Evolutionary conservation across 2,888 invertebrate species (phyloP), one percentile per base, ranked within the genome.

Genomic region (Bombylius major): DNA sequence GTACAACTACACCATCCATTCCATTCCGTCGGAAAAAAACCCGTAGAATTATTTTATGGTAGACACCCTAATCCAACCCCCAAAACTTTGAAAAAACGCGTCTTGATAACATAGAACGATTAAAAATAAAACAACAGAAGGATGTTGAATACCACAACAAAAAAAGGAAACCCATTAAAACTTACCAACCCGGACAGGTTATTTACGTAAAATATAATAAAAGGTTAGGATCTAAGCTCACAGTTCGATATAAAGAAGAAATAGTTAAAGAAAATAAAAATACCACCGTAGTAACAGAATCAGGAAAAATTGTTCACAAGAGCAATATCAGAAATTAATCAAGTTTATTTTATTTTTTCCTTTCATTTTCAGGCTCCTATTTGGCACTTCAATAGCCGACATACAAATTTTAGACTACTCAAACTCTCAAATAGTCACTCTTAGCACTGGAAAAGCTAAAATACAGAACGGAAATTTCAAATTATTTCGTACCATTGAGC

Each of bases 1-100:
- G 45, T 63, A 61, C 36, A 62, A 60, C 45, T 46, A 48, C 31
- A 53, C 59, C 5, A 55, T 62, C 14, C 59, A 64, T 49, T 59
- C 61, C 3, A 57, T n/a, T n/a, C 55, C 8, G 59, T 54, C 3
- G 54, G 54, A 23, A 54, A 50, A 46, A 62, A 60, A 55, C 59
- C 59, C 7, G 49, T 61, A 32, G 59, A 61, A 45, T 32, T 49
- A 8, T 62, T 58, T 56, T 61, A 59, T 36, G 55, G 58, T 23
- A 49, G 58, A 47, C 56, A 36, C 11, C 42, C 50, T 12, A 53
- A 54, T n/a, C 56, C 51, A n/a, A 53, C 49, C 9, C 58, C 59
- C 3, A 52, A 54, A 46, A 56, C 32, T 53, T 54, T 31, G 59
- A 58, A 47, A 50, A 32, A 48, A 44, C 44, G 14, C 47, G 54